Conservation (phyloP, 2,888 invertebrate species). For the Aleiodes alternator region DNA sequence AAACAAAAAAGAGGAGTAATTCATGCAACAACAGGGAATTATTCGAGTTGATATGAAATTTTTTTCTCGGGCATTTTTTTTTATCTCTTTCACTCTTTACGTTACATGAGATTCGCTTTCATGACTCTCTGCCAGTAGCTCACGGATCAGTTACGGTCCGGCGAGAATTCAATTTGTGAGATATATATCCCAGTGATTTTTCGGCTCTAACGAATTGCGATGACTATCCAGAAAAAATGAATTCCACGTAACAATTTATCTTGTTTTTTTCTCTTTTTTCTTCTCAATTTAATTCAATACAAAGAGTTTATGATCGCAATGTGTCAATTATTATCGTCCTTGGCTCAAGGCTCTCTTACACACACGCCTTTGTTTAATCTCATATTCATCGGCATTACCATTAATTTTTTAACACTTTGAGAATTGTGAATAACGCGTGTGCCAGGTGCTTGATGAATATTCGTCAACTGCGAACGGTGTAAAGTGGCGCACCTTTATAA, state of each 20-base stretch:
- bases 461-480: constrained; percentile 30
- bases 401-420: constrained; percentile 32
- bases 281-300: background rate
- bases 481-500: constrained; percentile 36
- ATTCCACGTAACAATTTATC: background rate
- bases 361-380: background rate
- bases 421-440: constrained; percentile 18
- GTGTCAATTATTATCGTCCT: background rate
- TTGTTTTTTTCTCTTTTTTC: background rate
- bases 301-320: background rate
- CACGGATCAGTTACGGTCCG: constrained; percentile 18
- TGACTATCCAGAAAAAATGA: constrained; percentile 10
- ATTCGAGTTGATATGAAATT: constrained; percentile 5
- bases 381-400: constrained; percentile 25
- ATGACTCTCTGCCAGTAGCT: constrained; percentile 21
- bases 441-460: constrained; percentile 46
- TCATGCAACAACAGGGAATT: background rate
- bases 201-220: constrained; percentile 7
- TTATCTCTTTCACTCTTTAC: constrained; percentile 30
- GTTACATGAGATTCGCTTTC: constrained; percentile 33
- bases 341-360: constrained; percentile 27
- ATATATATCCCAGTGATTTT: constrained; percentile 21
- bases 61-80: background rate
- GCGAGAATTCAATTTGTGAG: constrained; percentile 24
- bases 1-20: background rate